Evolutionary conservation across 1,140 invertebrate genomes (phyloP).

Genomic region (Cephus cinctus): DNA sequence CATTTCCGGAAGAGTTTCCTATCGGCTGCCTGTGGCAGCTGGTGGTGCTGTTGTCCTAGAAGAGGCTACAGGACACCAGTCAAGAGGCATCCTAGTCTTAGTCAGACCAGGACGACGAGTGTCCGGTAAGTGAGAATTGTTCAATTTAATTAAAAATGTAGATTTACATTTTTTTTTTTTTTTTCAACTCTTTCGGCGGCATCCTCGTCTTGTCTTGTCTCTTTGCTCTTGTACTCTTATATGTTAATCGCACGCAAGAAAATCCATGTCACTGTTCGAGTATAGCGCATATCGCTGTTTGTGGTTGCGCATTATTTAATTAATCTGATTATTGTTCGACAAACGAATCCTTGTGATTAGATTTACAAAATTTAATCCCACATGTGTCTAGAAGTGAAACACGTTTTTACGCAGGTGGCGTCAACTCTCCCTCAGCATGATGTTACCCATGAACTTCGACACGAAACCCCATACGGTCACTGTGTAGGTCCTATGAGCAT

Average conservation of each 20-base stretch:
- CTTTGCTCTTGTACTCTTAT: too few species aligned
- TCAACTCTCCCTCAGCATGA: conserved; percentile 1
- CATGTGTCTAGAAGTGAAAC: too few species aligned
- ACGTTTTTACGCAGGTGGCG: conserved; percentile 1
- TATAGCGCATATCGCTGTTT: too few species aligned
- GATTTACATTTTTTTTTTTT: not conserved
- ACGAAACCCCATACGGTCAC: not conserved
- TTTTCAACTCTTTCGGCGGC: not conserved
- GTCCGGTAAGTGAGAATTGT: conserved; percentile 35
- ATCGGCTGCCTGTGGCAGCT: conserved; percentile 46
- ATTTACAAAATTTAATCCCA: too few species aligned
- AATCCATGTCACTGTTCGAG: not conserved
- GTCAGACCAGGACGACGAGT: conserved; percentile 48
- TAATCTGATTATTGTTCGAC: too few species aligned
- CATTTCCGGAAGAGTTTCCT: conserved; percentile 69
- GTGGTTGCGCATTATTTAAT: too few species aligned
- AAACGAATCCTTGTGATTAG: too few species aligned
- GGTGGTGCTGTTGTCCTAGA: conserved; percentile 40
- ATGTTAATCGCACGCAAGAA: too few species aligned
- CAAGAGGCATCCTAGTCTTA: conserved; percentile 45
- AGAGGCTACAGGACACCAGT: conserved; percentile 36
- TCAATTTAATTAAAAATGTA: not conserved
- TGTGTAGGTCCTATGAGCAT: too few species aligned
- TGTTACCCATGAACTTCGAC: not conserved
- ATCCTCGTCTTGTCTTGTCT: not conserved